phyloP scores from a whole-genome alignment of 2,797 vertebrate species.

The Selene dorsalis region DNA sequence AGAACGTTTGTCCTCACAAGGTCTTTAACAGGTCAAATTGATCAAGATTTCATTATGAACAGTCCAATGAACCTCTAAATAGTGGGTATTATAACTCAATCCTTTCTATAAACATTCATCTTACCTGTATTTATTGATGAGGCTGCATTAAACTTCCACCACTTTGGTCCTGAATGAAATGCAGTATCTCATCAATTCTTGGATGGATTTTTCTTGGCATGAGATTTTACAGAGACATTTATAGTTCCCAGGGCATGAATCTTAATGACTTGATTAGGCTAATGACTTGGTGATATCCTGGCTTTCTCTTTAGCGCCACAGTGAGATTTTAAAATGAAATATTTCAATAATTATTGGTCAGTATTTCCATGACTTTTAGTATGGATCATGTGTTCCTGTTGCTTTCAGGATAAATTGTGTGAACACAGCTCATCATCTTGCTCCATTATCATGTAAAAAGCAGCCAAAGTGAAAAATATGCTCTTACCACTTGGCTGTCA shows the following conservation, averaged over 20 bases:
- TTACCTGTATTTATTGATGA: neutral
- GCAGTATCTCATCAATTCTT: neutral
- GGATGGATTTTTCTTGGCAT: neutral
- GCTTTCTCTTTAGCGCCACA: neutral
- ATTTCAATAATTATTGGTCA: neutral
- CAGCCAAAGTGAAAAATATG: slow-evolving; percentile 10
- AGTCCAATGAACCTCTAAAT: neutral
- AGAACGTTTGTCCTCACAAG: neutral
- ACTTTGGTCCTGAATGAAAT: neutral
- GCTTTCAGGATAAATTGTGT: neutral
- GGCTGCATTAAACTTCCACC: neutral
- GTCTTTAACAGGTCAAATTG: neutral
- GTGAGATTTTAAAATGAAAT: neutral
- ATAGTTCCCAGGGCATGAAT: neutral
- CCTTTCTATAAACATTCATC: neutral
- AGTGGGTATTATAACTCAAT: neutral
- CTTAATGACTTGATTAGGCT: neutral
- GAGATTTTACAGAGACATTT: neutral
- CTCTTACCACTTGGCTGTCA: neutral
- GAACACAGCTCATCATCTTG: too few relatives aligned
- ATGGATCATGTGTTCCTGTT: neutral
- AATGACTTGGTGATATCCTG: neutral
- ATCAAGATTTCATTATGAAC: slow-evolving; percentile 1
- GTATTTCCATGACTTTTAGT: neutral
- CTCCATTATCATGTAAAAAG: neutral